A percentile compares a stretch with the other conserved stretches of the same genome.
phyloP scores from a whole-genome alignment of 2,113 vertebrate genomes.

The Lasiurus borealis region DNA sequence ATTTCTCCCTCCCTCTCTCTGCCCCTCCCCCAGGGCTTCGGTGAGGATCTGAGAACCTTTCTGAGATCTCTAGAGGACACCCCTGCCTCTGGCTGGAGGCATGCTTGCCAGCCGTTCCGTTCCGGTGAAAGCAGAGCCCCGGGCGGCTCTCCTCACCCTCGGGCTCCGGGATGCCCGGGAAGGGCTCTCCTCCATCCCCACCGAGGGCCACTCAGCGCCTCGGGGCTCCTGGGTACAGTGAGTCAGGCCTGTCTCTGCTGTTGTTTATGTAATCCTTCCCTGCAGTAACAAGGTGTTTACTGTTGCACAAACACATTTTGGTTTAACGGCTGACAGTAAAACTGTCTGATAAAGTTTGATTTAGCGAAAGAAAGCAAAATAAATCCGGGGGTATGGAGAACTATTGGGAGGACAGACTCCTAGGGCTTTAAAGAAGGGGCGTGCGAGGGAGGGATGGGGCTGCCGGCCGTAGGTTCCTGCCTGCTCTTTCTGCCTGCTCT shows the following conservation, averaged over 20 bases:
- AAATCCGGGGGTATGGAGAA: conserved; percentile 87
- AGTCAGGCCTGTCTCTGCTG: conserved; percentile 63
- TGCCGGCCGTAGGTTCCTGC: rapidly evolving
- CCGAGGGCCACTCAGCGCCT: neutral
- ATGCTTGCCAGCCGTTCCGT: neutral
- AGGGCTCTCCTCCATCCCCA: neutral
- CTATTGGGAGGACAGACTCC: conserved; percentile 85
- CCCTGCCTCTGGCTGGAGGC: neutral
- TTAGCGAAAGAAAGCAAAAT: conserved; percentile 91
- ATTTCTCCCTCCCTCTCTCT: rapidly evolving
- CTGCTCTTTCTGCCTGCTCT: neutral
- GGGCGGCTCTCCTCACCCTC: neutral
- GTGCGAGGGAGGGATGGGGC: rapidly evolving
- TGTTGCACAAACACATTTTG: conserved; percentile 91
- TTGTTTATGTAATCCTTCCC: conserved; percentile 91
- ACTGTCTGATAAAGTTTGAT: conserved; percentile 93
- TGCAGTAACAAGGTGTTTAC: conserved; percentile 91
- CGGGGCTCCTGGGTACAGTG: conserved; percentile 46
- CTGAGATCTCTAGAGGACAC: neutral
- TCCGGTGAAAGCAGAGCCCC: neutral
- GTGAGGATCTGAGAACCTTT: neutral
- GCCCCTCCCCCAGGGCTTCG: neutral
- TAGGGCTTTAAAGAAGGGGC: conserved; percentile 21
- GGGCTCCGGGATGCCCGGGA: rapidly evolving
- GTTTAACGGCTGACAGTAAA: conserved; percentile 91